phyloP scores from a whole-genome alignment of 2,113 vertebrate genomes.

The Xyliphius kryptos region DNA sequence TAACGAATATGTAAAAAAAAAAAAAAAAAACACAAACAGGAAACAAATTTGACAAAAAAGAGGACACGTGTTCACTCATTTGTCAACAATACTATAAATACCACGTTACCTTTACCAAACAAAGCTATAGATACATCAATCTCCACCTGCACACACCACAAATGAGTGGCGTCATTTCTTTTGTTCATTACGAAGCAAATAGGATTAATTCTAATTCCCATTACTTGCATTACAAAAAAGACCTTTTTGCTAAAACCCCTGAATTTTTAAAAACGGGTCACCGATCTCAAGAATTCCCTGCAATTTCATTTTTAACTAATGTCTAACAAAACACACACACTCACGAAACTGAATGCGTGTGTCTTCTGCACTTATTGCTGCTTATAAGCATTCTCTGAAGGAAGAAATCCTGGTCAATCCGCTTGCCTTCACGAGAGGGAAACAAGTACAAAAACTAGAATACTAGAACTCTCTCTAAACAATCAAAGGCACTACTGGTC shows the following conservation, averaged over 20 bases:
- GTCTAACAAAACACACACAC: constrained; percentile 61
- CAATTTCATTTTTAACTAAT: constrained; percentile 74
- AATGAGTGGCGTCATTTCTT: constrained; percentile 47
- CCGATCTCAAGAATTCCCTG: constrained; percentile 91
- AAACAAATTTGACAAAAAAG: constrained; percentile 57
- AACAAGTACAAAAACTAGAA: constrained; percentile 55
- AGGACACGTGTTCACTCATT: constrained; percentile 67
- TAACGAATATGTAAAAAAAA: constrained; percentile 67
- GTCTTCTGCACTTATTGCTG: constrained; percentile 80
- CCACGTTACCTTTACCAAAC: constrained; percentile 69
- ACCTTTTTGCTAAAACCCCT: constrained; percentile 71
- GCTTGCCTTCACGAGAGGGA: constrained; percentile 30
- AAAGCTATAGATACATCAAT: constrained; percentile 57
- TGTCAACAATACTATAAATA: constrained; percentile 78
- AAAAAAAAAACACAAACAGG: constrained; percentile 49
- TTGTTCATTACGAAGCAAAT: constrained; percentile 66
- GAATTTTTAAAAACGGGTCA: constrained; percentile 83
- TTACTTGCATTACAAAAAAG: constrained; percentile 54
- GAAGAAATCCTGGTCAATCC: constrained; percentile 50
- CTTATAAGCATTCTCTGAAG: constrained; percentile 62
- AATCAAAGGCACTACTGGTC: constrained; percentile 98
- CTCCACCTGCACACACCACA: constrained; percentile 53
- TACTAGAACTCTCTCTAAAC: constrained; percentile 81
- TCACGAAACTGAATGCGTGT: constrained; percentile 58
- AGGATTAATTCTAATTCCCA: constrained; percentile 72